Evolutionary conservation across 2,113 vertebrate genomes (phyloP), one percentile per base, ranked within the genome.

Genomic region (Abramis brama): DNA sequence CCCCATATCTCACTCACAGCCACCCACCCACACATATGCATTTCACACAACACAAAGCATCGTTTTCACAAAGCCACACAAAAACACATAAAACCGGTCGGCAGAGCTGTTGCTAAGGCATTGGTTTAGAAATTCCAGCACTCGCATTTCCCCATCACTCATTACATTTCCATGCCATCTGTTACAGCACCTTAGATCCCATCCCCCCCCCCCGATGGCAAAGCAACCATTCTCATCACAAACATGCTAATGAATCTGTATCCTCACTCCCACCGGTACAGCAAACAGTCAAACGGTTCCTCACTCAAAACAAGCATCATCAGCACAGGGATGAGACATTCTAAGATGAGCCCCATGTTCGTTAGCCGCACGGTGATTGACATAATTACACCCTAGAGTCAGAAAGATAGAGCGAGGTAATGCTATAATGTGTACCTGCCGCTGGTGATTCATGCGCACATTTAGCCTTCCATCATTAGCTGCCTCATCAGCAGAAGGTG

Each of bases 331-430:
- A 88, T 83, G 86, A 92, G 86, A 90, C 85, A 66, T 75, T 87
- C 87, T 84, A 87, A 91, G 91, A 92, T 86, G 88, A 91, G 90
- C 87, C 86, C 57, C 71, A 73, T 91, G 87, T 94, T 93, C 81
- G 80, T 87, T 92, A 91, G 89, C 68, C 6, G 59, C 86, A 66
- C 82, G 30, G 87, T 90, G 89, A 92, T 92, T 93, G 91, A 91
- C 91, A 90, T 92, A 92, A 92, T 92, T 92, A 92, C 90, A 88
- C 92, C 90, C 92, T 27, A 74, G 91, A 89, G 91, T 89, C 78
- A 81, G 39, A 75, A 81, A 89, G 86, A 90, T 74, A 86, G 84
- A 83, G 87, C 62, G 82, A 79, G 89, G 86, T 90, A 90, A 93
- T 92, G 87, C 74, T 60, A 86, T 90, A 91, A 92, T 92, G 79